These are phyloP conservation scores for Bombylius major DNA, from an alignment of 2,888 invertebrate genomes.

Conservation along the genomic window DNA sequence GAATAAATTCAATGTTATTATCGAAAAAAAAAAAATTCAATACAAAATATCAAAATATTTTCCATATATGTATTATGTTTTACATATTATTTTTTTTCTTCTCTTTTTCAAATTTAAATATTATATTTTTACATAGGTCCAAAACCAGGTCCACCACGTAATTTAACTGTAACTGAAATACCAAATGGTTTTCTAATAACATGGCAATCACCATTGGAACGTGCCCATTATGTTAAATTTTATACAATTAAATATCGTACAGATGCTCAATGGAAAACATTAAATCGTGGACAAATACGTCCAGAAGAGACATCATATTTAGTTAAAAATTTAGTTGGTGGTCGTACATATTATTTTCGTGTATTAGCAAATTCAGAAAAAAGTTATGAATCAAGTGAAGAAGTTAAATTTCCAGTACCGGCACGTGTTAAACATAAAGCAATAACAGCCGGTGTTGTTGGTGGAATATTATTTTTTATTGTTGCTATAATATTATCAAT, in stretches of 20 bases:
- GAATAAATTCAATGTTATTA: too few species aligned
- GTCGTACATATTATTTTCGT: constrained; percentile 83
- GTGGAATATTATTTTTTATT: constrained; percentile 93
- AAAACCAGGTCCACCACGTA: constrained; percentile 80
- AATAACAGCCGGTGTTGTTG: constrained; percentile 91
- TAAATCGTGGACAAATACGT: constrained; percentile 77
- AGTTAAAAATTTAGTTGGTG: constrained; percentile 86
- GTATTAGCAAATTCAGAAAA: constrained; percentile 78
- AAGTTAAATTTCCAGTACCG: constrained; percentile 78
- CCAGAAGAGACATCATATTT: constrained; percentile 82
- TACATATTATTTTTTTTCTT: neutral
- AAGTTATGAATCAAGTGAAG: constrained; percentile 77
- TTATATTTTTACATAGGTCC: constrained; percentile 49
- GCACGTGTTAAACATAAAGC: constrained; percentile 89
- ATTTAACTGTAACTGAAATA: constrained; percentile 79
- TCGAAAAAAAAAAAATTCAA: too few species aligned
- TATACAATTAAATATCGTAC: constrained; percentile 87
- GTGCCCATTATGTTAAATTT: constrained; percentile 68
- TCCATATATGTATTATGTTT: too few species aligned
- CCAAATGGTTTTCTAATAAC: constrained; percentile 82
- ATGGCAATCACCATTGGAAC: constrained; percentile 77
- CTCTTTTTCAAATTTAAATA: neutral
- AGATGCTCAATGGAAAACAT: constrained; percentile 77
- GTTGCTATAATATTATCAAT: constrained; percentile 94
- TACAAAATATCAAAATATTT: too few species aligned